Evolutionary conservation across 2,113 vertebrate species (phyloP).

Genomic region (Poeciliopsis occidentalis): DNA sequence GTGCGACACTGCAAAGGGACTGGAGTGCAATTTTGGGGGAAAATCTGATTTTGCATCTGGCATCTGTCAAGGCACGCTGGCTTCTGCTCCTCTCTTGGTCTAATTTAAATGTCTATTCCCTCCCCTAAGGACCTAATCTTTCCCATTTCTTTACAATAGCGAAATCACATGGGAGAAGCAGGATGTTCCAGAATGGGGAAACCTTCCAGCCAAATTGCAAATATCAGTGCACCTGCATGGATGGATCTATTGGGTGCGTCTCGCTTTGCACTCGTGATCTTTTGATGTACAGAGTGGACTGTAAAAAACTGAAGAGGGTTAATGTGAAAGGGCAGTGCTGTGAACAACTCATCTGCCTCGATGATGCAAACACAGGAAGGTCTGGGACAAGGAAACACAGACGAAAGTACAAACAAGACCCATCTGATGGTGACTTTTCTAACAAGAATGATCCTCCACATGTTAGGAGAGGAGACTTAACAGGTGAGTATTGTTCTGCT

Average conservation of each 20-base stretch:
- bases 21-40: slow-evolving; percentile 95
- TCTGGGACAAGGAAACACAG: slow-evolving; percentile 30
- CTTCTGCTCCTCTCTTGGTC: not conserved
- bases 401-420: slow-evolving; percentile 46
- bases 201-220: slow-evolving; percentile 96
- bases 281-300: slow-evolving; percentile 86
- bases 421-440: slow-evolving; percentile 81
- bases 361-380: slow-evolving; percentile 65
- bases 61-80: slow-evolving; percentile 91
- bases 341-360: slow-evolving; percentile 86
- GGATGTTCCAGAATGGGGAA: slow-evolving; percentile 95
- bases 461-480: slow-evolving; percentile 80
- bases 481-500: slow-evolving; percentile 81
- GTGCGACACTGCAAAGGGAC: slow-evolving; percentile 91
- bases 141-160: slow-evolving; percentile 76
- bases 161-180: slow-evolving; percentile 90
- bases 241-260: slow-evolving; percentile 91
- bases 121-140: not conserved
- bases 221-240: slow-evolving; percentile 96
- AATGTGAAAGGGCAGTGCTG: slow-evolving; percentile 91
- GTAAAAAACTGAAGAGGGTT: slow-evolving; percentile 85
- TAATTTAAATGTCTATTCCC: not conserved
- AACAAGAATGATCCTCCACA: slow-evolving; percentile 85
- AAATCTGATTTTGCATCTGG: slow-evolving; percentile 82
- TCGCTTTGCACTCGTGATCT: slow-evolving; percentile 91